Evolutionary conservation across 2,797 vertebrate species (phyloP).

Genomic region (Cheirogaleus major): DNA sequence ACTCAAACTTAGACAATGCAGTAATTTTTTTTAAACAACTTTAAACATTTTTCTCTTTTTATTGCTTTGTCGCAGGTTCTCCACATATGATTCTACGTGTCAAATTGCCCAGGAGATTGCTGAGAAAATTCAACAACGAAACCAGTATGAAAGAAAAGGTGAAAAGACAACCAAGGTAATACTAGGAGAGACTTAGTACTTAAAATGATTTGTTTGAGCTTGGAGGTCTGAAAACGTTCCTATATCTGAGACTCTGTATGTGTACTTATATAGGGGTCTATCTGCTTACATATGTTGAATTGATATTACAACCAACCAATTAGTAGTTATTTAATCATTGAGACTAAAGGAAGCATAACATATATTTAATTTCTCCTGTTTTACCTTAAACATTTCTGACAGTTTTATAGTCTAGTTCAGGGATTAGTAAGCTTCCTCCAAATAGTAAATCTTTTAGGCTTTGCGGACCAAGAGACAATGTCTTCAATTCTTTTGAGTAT

Average conservation of each 20-base stretch:
- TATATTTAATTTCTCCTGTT: background rate
- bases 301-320: background rate
- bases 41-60: background rate
- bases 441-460: background rate
- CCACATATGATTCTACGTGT: constrained; percentile 92
- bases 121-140: constrained; percentile 95
- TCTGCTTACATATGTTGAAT: background rate
- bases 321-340: background rate
- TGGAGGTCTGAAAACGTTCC: background rate
- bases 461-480: background rate
- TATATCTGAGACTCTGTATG: background rate
- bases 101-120: constrained; percentile 95
- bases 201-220: background rate
- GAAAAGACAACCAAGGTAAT: constrained; percentile 94
- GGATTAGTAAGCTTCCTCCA: background rate
- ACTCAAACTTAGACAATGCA: background rate
- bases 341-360: background rate
- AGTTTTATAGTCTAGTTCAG: background rate
- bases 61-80: constrained; percentile 86
- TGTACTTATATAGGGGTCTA: background rate
- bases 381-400: background rate
- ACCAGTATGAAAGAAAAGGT: constrained; percentile 92
- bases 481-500: background rate
- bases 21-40: background rate
- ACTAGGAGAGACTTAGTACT: background rate